phyloP scores from a whole-genome alignment of 2,888 invertebrate species.

The Cacoxenus indagator region DNA sequence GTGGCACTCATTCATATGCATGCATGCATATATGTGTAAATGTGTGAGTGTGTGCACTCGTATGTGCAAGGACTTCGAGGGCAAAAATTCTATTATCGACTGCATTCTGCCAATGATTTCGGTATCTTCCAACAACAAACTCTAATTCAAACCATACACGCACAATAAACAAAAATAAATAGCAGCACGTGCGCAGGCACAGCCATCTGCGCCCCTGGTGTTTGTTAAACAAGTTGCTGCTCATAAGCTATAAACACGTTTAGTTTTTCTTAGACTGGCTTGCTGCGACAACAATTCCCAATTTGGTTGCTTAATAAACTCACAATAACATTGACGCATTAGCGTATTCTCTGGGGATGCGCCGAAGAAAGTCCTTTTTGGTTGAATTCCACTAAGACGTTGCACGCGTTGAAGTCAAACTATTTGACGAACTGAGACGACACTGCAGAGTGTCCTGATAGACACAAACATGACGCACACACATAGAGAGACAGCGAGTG shows the following conservation, averaged over 20 bases:
- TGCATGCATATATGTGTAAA: neutral
- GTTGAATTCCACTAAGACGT: too few relatives aligned
- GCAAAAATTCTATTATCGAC: neutral
- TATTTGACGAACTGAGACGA: slow-evolving; percentile 4
- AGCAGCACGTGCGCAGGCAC: neutral
- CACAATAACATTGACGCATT: slow-evolving; percentile 16
- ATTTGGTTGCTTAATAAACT: slow-evolving; percentile 15
- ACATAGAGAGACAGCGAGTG: neutral
- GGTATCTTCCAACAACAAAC: neutral
- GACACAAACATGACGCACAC: neutral
- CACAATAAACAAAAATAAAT: slow-evolving; percentile 21
- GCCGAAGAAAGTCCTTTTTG: too few relatives aligned
- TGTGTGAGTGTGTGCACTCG: neutral
- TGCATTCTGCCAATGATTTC: neutral
- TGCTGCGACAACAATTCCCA: slow-evolving; percentile 9
- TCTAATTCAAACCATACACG: neutral
- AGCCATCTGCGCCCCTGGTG: neutral
- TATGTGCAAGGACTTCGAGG: slow-evolving; percentile 10
- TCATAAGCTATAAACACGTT: neutral
- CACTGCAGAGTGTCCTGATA: neutral
- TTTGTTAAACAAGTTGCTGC: neutral
- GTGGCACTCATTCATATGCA: neutral
- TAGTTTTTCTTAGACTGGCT: neutral
- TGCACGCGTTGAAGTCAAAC: neutral
- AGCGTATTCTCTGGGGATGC: slow-evolving; percentile 9